Evolutionary conservation across 2,888 invertebrate species (phyloP).

Genomic region (Drosophila kambysellisi): DNA sequence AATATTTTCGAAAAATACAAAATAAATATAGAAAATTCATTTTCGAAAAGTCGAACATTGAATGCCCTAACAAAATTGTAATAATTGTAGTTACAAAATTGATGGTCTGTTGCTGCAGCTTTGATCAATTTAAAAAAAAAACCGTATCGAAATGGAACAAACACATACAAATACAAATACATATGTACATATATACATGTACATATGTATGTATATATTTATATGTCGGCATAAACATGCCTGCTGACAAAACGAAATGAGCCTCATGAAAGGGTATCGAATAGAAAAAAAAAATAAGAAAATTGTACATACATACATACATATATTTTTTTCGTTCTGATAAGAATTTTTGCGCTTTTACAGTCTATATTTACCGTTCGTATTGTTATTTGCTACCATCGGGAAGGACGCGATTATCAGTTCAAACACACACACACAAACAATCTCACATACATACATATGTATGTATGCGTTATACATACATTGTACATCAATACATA

Average conservation of each 20-base stretch:
- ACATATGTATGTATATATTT: not conserved
- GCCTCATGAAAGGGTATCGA: not conserved
- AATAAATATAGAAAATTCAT: not conserved
- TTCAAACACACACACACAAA: conserved; percentile 12
- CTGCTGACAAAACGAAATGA: not conserved
- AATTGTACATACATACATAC: not conserved
- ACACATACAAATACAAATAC: too few species aligned
- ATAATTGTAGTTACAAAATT: not conserved
- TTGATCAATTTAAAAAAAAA: not conserved
- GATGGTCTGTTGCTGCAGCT: not conserved
- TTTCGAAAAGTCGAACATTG: not conserved
- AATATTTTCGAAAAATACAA: conserved; percentile 20
- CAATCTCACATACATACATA: not conserved
- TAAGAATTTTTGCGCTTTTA: conserved; percentile 49
- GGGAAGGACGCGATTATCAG: conserved; percentile 38
- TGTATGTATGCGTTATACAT: conserved; percentile 4
- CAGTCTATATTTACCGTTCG: conserved; percentile 20
- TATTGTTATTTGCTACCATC: conserved; percentile 15
- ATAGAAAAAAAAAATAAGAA: not conserved
- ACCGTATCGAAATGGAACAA: too few species aligned
- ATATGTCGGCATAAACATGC: not conserved
- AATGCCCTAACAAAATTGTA: not conserved
- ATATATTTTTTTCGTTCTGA: conserved; percentile 31
- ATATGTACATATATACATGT: too few species aligned
- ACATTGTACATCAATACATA: conserved; percentile 18